Evolutionary conservation across 2,113 vertebrate species (phyloP), one percentile per base, ranked within the genome.

Genomic region (Bufo gargarizans): DNA sequence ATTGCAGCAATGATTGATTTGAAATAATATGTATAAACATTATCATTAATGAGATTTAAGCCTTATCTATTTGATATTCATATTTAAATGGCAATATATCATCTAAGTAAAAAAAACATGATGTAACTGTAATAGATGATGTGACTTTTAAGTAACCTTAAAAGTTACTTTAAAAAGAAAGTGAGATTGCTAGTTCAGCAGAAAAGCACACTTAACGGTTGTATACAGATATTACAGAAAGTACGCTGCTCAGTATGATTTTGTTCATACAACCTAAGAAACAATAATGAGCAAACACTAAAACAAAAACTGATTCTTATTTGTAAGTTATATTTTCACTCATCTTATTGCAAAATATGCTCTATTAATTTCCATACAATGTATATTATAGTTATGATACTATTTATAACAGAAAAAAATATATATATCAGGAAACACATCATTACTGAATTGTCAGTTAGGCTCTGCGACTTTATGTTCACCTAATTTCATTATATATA

Each of bases 1-100:
- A 69, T 55, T 43, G 16, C 67, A 69, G 82, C 67, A 43, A 71
- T 84, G 82, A 84, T 84, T 84, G 82, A 84, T 84, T 71, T 71
- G 2, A 71, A 84, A 84, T 71, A 69, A 84, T 71, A 67, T 84
- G 82, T 84, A 69, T 84, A 84, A 84, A 69, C 82, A 84, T 84
- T 84, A 84, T 65, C 82, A 84, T 84, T 84, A 84, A 84, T 84
- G 82, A 84, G 82, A 71, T 84, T 84, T 84, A 84, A 84, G 67
- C 65, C 65, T 69, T 84, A 84, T 84, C 82, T 71, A 22, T 84
- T 84, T 84, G 82, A 84, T 84, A 84, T 84, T 84, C 82, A 69
- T 69, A 84, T 84, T 84, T 84, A 84, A 69, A 69, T 50, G 82
- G 63, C 82, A 84, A 84, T 84, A 69, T 67, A 84, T 84, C 63